Evolutionary conservation across 1,140 invertebrate species (phyloP).

Genomic region (Sinella curviseta): DNA sequence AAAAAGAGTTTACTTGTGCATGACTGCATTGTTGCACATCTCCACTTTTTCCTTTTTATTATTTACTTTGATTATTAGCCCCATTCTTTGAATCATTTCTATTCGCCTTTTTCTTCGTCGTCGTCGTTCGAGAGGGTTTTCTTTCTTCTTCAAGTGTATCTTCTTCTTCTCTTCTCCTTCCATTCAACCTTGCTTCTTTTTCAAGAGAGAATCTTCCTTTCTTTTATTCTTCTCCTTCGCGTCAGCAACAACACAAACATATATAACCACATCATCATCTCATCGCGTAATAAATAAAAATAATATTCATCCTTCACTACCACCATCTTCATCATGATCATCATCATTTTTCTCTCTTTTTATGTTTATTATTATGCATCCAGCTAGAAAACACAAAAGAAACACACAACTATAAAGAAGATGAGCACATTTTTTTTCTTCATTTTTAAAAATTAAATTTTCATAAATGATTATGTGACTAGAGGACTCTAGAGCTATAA

Average conservation of each 20-base stretch:
- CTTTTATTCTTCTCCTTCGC: too few species aligned
- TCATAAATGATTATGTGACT: slow-evolving; percentile 11
- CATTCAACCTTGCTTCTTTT: too few species aligned
- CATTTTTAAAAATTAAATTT: slow-evolving; percentile 26
- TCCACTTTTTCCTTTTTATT: background rate
- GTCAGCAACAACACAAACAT: too few species aligned
- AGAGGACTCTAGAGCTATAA: background rate
- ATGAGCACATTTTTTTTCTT: background rate
- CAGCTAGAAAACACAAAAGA: background rate
- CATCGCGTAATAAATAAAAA: background rate
- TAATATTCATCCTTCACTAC: background rate
- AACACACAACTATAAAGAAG: background rate
- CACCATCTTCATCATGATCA: background rate
- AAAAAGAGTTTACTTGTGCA: slow-evolving; percentile 9
- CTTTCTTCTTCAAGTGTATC: background rate
- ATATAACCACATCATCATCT: background rate
- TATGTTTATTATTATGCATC: slow-evolving; percentile 6
- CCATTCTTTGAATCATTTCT: slow-evolving; percentile 14
- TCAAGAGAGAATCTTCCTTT: too few species aligned
- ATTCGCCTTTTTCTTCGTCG: slow-evolving; percentile 34
- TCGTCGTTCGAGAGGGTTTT: slow-evolving; percentile 7
- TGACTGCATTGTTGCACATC: background rate
- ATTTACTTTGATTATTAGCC: slow-evolving; percentile 26
- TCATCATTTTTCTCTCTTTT: background rate
- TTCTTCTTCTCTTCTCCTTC: too few species aligned